A percentile compares a stretch with the other conserved stretches of the same genome.
Evolutionary conservation across 2,113 vertebrate species (phyloP).

Genomic region (Heptranchias perlo): DNA sequence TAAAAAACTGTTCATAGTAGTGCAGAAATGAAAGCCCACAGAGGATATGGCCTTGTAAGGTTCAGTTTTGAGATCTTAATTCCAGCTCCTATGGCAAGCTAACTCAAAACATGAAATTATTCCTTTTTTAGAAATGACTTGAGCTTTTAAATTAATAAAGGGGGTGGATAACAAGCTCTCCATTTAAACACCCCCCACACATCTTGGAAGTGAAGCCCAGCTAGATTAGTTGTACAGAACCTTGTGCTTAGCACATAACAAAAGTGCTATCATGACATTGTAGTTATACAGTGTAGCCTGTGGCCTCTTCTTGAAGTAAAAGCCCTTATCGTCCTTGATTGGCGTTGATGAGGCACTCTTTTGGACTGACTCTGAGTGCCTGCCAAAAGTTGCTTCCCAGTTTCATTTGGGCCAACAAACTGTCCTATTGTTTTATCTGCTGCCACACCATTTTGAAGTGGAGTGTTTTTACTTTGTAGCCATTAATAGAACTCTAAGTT

Average conservation of each 20-base stretch:
- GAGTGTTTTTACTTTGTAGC: not conserved
- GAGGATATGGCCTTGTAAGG: not conserved
- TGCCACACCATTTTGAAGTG: not conserved
- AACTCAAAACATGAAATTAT: not conserved
- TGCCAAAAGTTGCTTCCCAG: not conserved
- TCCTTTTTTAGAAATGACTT: constrained; percentile 22
- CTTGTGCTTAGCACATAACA: not conserved
- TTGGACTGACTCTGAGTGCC: not conserved
- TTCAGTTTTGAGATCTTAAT: not conserved
- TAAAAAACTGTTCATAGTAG: not conserved
- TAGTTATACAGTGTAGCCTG: not conserved
- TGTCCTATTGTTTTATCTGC: constrained; percentile 6
- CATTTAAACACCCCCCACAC: not conserved
- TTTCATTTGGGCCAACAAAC: not conserved
- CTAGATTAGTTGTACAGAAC: not conserved
- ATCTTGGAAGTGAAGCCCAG: not conserved
- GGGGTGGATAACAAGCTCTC: not conserved
- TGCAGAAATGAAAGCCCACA: not conserved
- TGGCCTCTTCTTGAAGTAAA: not conserved
- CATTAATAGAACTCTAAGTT: not conserved
- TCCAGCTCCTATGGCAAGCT: not conserved
- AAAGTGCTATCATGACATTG: constrained; percentile 8
- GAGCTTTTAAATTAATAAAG: not conserved
- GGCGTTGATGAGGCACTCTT: not conserved
- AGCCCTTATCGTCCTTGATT: not conserved